Percentiles rank a stretch among this genome's conserved stretches.
Conservation (phyloP, 1,140 invertebrate species). For the Sycophila sp. region DNA sequence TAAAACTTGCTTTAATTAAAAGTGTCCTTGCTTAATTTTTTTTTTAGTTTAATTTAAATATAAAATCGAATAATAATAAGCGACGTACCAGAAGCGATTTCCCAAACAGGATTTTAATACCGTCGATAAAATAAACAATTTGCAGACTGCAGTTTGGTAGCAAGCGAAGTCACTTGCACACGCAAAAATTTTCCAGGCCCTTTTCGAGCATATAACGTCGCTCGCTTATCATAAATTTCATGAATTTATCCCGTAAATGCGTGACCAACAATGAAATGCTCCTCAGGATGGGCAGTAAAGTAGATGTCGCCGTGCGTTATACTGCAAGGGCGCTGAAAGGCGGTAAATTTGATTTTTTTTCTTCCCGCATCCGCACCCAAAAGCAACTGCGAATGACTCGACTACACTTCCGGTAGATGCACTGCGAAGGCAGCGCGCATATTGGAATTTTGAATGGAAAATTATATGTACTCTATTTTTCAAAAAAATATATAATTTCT, state of each 20-base stretch:
- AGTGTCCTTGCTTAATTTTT: too few relatives aligned
- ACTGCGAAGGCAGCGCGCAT: slow-evolving; percentile 47
- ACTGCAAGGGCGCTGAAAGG: slow-evolving; percentile 36
- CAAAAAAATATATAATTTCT: too few relatives aligned
- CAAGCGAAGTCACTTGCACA: background rate
- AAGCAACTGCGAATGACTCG: background rate
- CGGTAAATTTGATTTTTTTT: slow-evolving; percentile 38
- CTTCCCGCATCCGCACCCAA: too few relatives aligned
- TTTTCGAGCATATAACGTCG: background rate
- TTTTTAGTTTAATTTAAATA: too few relatives aligned
- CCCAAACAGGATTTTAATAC: background rate
- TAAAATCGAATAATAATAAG: too few relatives aligned
- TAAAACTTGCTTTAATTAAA: too few relatives aligned
- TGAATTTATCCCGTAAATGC: slow-evolving; percentile 24
- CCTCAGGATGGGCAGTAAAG: slow-evolving; percentile 6
- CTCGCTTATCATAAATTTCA: slow-evolving; percentile 19
- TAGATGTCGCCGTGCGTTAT: background rate
- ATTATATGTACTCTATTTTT: too few relatives aligned
- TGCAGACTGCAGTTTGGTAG: background rate
- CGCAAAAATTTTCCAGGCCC: background rate
- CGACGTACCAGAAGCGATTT: too few relatives aligned
- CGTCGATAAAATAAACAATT: slow-evolving; percentile 13
- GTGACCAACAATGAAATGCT: slow-evolving; percentile 24
- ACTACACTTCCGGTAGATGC: slow-evolving; percentile 25
- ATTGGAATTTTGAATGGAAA: too few relatives aligned